phyloP scores from a whole-genome alignment of 2,113 vertebrate genomes.

The Dicerorhinus sumatrensis region DNA sequence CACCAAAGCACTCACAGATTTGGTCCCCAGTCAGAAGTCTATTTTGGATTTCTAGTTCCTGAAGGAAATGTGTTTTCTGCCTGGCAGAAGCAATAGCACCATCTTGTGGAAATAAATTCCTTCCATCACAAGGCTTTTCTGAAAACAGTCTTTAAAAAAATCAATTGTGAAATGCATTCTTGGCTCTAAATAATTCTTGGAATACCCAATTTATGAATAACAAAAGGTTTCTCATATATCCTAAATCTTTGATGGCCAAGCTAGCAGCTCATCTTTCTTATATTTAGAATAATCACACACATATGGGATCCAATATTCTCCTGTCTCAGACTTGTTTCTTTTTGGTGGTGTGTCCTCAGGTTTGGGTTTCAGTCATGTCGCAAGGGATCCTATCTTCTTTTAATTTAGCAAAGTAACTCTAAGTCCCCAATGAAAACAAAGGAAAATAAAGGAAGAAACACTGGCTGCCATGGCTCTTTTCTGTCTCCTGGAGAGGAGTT shows the following conservation, averaged over 20 bases:
- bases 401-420: background rate
- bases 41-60: background rate
- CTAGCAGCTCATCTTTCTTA: background rate
- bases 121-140: background rate
- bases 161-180: background rate
- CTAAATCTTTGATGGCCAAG: background rate
- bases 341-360: background rate
- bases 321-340: background rate
- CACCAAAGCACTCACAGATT: background rate
- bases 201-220: background rate
- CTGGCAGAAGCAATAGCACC: conserved; percentile 60
- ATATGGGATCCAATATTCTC: background rate
- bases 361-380: background rate
- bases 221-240: background rate
- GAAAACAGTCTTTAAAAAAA: background rate
- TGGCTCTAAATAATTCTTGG: background rate
- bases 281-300: background rate
- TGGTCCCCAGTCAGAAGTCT: rapidly evolving
- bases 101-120: conserved; percentile 63
- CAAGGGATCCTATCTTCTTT: background rate
- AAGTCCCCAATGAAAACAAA: background rate
- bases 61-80: background rate
- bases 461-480: background rate
- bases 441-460: background rate
- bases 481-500: background rate